Evolutionary conservation across 2,113 vertebrate species (phyloP).

Genomic region (Solea solea): DNA sequence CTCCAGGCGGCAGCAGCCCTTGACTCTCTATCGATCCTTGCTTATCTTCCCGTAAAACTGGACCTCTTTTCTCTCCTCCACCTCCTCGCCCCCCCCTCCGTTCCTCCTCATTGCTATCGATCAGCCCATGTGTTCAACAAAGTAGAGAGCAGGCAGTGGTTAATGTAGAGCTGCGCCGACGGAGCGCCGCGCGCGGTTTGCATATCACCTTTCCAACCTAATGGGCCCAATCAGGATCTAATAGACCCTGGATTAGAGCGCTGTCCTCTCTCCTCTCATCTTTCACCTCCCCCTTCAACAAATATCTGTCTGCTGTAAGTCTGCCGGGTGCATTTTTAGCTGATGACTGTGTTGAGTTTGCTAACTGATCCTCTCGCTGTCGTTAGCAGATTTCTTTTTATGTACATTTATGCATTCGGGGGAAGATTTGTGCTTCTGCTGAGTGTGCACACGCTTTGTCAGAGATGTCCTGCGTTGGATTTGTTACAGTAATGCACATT

Average conservation of each 20-base stretch:
- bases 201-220: slow-evolving; percentile 62
- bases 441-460: slow-evolving; percentile 51
- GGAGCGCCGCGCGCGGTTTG: slow-evolving; percentile 9
- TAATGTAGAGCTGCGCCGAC: slow-evolving; percentile 56
- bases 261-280: slow-evolving; percentile 37
- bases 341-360: slow-evolving; percentile 53
- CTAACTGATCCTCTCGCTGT: slow-evolving; percentile 47
- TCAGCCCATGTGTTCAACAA: slow-evolving; percentile 64
- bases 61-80: slow-evolving; percentile 43
- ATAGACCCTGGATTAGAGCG: slow-evolving; percentile 58
- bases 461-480: slow-evolving; percentile 54
- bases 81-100: slow-evolving; percentile 29
- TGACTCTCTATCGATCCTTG: slow-evolving; percentile 70
- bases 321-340: slow-evolving; percentile 50
- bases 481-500: slow-evolving; percentile 56
- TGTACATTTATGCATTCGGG: slow-evolving; percentile 38
- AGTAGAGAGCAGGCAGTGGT: slow-evolving; percentile 59
- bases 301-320: slow-evolving; percentile 20
- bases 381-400: slow-evolving; percentile 19
- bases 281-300: slow-evolving; percentile 37
- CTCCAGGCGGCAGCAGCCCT: slow-evolving; percentile 39
- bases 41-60: slow-evolving; percentile 77
- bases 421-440: slow-evolving; percentile 53
- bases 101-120: slow-evolving; percentile 64
- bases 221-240: slow-evolving; percentile 66